phyloP scores from a whole-genome alignment of 2,797 vertebrate species.

The Peromyscus attwateri region DNA sequence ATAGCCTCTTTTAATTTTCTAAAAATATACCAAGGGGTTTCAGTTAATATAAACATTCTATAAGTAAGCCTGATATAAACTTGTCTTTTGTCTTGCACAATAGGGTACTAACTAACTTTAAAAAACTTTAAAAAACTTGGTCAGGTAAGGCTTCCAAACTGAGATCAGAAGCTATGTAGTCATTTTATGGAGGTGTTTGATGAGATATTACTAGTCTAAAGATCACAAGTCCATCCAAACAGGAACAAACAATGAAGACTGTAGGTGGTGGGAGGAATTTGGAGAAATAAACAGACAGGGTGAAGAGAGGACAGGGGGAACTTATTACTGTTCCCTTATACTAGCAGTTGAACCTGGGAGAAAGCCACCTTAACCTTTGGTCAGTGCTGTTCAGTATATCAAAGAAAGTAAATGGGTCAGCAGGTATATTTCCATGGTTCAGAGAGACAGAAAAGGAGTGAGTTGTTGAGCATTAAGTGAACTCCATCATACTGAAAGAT shows the following conservation, averaged over 20 bases:
- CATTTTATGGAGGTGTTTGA: not conserved
- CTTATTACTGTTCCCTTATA: not conserved
- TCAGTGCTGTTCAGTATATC: not conserved
- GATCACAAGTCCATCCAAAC: not conserved
- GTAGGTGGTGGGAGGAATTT: not conserved
- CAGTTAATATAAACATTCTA: not conserved
- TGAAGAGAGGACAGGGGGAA: fast-evolving
- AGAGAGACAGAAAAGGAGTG: not conserved
- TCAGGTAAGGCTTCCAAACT: not conserved
- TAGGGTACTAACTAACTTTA: not conserved
- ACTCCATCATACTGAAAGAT: not conserved
- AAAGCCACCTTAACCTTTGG: not conserved
- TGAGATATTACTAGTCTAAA: not conserved
- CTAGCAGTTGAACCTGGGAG: not conserved
- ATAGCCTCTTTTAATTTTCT: not conserved
- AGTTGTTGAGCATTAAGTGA: not conserved
- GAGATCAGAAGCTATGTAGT: not conserved
- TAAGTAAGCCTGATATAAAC: not conserved
- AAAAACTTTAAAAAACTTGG: not conserved
- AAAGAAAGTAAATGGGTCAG: not conserved
- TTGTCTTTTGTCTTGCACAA: not conserved
- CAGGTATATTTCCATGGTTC: not conserved
- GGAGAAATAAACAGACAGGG: not conserved
- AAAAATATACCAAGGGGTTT: not conserved
- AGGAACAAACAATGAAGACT: not conserved